Conservation (phyloP, 1,140 invertebrate species). For the Pogonognathellus flavescens region DNA sequence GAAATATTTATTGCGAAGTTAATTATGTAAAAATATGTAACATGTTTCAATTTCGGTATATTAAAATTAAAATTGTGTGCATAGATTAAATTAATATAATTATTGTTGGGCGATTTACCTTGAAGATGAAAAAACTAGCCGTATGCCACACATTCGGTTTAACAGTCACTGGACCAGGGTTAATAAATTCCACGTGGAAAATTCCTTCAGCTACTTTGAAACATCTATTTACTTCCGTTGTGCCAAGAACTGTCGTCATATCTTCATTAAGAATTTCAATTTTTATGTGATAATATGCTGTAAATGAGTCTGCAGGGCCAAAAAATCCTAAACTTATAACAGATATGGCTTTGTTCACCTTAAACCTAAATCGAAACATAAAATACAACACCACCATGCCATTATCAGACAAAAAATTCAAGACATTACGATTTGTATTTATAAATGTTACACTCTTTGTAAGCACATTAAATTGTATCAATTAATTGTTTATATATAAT, state of each 20-base stretch:
- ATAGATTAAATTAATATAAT: no score
- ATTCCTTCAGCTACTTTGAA: not conserved
- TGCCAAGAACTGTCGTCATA: not conserved
- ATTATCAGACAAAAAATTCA: no score
- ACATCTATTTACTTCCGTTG: not conserved
- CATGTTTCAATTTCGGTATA: no score
- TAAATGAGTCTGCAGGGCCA: not conserved
- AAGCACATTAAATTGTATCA: no score
- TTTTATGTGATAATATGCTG: not conserved
- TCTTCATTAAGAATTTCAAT: slow-evolving; percentile 9
- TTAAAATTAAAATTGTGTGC: no score
- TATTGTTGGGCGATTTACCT: not conserved
- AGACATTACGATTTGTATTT: no score
- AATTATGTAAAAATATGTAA: no score
- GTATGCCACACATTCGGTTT: not conserved
- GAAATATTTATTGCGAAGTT: no score
- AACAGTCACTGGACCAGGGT: not conserved
- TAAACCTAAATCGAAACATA: not conserved
- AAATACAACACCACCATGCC: no score
- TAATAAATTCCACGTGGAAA: not conserved
- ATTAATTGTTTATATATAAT: no score
- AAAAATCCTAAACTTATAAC: not conserved
- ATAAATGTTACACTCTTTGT: no score
- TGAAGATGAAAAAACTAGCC: not conserved
- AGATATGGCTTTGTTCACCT: not conserved